A percentile compares a stretch with the other conserved stretches of the same genome.
Evolutionary conservation across 2,888 invertebrate genomes (phyloP).

Genomic region (Pterostichus niger): DNA sequence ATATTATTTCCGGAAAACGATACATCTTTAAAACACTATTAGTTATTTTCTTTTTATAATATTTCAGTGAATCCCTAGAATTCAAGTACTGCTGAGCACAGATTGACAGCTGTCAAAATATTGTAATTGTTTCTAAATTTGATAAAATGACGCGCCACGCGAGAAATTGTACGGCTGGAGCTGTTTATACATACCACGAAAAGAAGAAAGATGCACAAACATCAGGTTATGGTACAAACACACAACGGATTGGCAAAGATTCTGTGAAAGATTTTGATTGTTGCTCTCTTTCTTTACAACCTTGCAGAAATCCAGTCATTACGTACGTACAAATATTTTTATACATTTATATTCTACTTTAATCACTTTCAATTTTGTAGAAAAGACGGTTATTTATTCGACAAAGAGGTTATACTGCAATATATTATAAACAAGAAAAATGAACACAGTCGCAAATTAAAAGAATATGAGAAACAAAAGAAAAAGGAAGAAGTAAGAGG

Average conservation of each 20-base stretch:
- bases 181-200: conserved; percentile 99
- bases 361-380: conserved; percentile 70
- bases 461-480: conserved; percentile 94
- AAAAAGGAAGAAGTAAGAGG: conserved; percentile 83
- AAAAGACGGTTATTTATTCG: conserved; percentile 95
- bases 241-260: conserved; percentile 94
- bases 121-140: neutral
- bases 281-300: conserved; percentile 97
- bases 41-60: too few relatives aligned
- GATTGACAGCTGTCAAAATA: conserved; percentile 29
- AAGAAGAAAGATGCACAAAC: conserved; percentile 96
- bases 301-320: conserved; percentile 95
- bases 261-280: conserved; percentile 98
- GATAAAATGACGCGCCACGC: conserved; percentile 94
- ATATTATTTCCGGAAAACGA: too few relatives aligned
- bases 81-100: neutral
- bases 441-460: conserved; percentile 92
- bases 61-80: neutral
- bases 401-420: conserved; percentile 97
- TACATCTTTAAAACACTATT: too few relatives aligned
- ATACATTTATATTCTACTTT: conserved; percentile 38
- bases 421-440: conserved; percentile 97
- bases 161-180: conserved; percentile 98
- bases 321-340: conserved; percentile 80
- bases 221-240: conserved; percentile 95